These are phyloP conservation scores for Lerema accius DNA, from an alignment of 1,140 invertebrate genomes.

Conservation along the genomic window DNA sequence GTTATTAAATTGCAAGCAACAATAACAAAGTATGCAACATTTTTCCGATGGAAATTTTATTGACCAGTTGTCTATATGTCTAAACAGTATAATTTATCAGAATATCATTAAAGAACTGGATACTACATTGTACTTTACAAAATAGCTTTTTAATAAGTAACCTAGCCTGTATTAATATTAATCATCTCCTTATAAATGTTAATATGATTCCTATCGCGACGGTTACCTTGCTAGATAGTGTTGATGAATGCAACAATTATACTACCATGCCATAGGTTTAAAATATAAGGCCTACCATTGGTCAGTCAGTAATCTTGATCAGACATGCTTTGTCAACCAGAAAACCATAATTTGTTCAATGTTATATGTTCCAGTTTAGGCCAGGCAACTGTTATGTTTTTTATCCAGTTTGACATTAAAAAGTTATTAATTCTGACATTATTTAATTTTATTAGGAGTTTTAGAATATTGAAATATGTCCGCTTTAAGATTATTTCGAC, in stretches of 20 bases:
- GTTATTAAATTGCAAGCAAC: too few relatives aligned
- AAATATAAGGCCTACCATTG: not conserved
- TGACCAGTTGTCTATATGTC: not conserved
- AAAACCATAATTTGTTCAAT: constrained; percentile 20
- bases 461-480: too few relatives aligned
- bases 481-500: too few relatives aligned
- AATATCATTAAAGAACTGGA: constrained; percentile 20
- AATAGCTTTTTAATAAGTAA: constrained; percentile 28
- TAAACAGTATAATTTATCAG: constrained; percentile 12
- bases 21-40: constrained; percentile 11
- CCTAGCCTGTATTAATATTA: constrained; percentile 52
- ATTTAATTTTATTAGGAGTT: too few relatives aligned
- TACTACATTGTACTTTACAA: constrained; percentile 26
- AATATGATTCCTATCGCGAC: constrained; percentile 42
- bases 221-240: constrained; percentile 39
- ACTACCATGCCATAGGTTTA: constrained; percentile 18
- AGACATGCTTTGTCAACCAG: constrained; percentile 16
- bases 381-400: too few relatives aligned
- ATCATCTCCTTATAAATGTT: constrained; percentile 54
- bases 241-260: constrained; percentile 36
- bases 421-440: too few relatives aligned
- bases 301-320: not conserved
- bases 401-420: too few relatives aligned
- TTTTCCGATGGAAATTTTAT: not conserved
- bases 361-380: not conserved